Percentiles rank a stretch among this genome's conserved stretches.
Evolutionary conservation across 2,888 invertebrate species (phyloP).

Genomic region (Dysmachus trigonus): DNA sequence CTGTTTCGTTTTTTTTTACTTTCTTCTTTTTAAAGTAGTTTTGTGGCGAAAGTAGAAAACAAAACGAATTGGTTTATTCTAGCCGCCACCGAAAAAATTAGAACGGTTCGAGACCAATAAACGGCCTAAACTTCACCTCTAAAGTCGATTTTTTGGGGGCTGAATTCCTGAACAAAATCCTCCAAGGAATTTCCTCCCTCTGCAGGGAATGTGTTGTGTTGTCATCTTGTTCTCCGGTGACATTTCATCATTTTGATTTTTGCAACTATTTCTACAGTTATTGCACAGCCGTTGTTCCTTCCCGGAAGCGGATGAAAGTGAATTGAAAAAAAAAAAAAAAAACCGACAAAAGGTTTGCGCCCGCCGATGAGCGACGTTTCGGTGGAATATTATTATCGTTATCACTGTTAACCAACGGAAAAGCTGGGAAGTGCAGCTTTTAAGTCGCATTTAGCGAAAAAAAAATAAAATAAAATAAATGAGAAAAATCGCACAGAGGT

Average conservation of each 20-base stretch:
- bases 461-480: neutral
- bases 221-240: neutral
- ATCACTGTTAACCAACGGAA: neutral
- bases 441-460: conserved; percentile 5
- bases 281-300: neutral
- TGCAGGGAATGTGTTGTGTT: neutral
- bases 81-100: neutral
- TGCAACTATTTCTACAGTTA: neutral
- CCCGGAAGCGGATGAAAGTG: conserved; percentile 39
- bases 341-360: neutral
- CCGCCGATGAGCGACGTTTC: neutral
- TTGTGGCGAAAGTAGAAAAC: neutral
- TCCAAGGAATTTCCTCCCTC: neutral
- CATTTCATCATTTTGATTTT: neutral
- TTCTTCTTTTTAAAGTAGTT: neutral
- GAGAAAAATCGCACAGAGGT: neutral
- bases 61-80: neutral
- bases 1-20: neutral
- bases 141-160: neutral
- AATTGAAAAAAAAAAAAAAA: neutral
- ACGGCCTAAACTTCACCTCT: neutral
- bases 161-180: neutral
- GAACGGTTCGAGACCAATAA: neutral
- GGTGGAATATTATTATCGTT: neutral
- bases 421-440: conserved; percentile 15